Evolutionary conservation across 2,797 vertebrate genomes (phyloP).

Genomic region (Philypnodon macrostomus): DNA sequence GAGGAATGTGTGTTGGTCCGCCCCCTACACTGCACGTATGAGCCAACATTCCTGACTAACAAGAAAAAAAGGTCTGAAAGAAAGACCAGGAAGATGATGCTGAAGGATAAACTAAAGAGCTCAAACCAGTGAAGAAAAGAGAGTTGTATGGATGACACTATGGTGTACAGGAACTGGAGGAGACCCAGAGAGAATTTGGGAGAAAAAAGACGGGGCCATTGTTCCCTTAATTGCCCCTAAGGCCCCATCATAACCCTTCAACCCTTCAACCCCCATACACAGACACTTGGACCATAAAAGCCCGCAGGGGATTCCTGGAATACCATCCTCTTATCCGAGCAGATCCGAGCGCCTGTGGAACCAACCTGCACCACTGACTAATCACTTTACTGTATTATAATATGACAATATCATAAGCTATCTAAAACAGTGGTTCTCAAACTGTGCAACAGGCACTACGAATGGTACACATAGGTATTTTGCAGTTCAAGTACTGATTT

Average conservation of each 20-base stretch:
- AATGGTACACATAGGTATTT: no score
- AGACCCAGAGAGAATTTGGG: conserved; percentile 33
- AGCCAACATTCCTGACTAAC: conserved; percentile 81
- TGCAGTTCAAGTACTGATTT: not conserved
- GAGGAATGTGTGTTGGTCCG: conserved; percentile 84
- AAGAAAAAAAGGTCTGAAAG: conserved; percentile 40
- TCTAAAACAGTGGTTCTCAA: not conserved
- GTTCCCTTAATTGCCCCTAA: conserved; percentile 63
- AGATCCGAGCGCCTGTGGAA: conserved; percentile 38
- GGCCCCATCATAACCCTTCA: conserved; percentile 58
- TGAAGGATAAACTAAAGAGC: conserved; percentile 24
- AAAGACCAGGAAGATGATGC: conserved; percentile 8
- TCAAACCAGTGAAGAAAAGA: no score
- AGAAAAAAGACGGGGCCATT: conserved; percentile 46
- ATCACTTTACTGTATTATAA: not conserved
- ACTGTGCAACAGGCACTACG: not conserved
- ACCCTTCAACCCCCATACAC: conserved; percentile 23
- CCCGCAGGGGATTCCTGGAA: conserved; percentile 58
- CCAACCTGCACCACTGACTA: conserved; percentile 10
- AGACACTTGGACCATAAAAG: conserved; percentile 39
- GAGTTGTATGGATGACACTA: conserved; percentile 38
- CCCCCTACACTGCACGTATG: conserved; percentile 70
- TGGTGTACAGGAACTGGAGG: conserved; percentile 36
- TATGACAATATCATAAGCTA: no score
- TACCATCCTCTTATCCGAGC: conserved; percentile 52